Percentiles rank a stretch among this genome's conserved stretches.
Evolutionary conservation across 2,113 vertebrate genomes (phyloP).

Genomic region (Origma solitaria): DNA sequence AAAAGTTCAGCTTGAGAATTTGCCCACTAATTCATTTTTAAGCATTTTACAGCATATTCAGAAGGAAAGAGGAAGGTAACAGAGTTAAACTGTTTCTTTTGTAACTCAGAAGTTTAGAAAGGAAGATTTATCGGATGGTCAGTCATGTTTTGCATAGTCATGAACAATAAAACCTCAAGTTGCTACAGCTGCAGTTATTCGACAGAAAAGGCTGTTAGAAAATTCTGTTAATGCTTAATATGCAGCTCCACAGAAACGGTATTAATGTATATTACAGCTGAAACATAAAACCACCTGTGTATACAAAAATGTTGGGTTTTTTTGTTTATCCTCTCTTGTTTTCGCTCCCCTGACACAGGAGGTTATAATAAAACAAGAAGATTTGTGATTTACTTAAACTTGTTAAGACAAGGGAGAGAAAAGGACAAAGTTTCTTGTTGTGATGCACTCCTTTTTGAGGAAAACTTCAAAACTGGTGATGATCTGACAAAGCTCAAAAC

Average conservation of each 20-base stretch:
- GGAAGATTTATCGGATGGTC: neutral
- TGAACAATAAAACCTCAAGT: constrained; percentile 1
- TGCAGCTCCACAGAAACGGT: neutral
- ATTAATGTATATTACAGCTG: neutral
- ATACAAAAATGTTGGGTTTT: neutral
- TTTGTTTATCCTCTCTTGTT: neutral
- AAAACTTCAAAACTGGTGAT: neutral
- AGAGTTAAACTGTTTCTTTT: neutral
- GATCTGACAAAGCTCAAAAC: neutral
- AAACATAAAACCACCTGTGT: neutral
- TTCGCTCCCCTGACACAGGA: neutral
- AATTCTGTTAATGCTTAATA: neutral
- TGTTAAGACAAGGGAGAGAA: neutral
- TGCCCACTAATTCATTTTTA: constrained; percentile 58
- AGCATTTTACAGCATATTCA: constrained; percentile 31
- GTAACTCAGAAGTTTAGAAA: neutral
- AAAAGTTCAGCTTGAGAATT: constrained; percentile 57
- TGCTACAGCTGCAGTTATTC: neutral
- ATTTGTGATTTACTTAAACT: neutral
- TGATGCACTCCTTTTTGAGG: neutral
- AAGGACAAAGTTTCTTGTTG: neutral
- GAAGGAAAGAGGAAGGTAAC: constrained; percentile 1
- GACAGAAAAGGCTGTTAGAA: neutral
- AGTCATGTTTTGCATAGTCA: neutral
- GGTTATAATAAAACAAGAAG: neutral